Evolutionary conservation across 1,140 invertebrate species (phyloP).

Genomic region (Drosophila ironensis): DNA sequence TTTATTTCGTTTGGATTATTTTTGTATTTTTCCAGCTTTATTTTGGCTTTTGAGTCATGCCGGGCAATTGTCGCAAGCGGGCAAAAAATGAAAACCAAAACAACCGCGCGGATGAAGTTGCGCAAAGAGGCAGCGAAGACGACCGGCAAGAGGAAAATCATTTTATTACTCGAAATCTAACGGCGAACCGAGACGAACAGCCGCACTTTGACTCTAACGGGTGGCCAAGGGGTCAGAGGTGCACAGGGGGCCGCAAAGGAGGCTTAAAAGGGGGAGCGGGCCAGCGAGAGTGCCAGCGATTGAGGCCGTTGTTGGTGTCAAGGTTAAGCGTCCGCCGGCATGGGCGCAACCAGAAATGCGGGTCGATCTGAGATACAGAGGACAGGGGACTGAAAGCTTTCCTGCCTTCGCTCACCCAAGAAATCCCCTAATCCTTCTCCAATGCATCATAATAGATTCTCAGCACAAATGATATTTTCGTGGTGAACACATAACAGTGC

Average conservation of each 20-base stretch:
- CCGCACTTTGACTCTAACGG: conserved; percentile 63
- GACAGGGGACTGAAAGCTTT: neutral
- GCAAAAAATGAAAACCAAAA: conserved; percentile 23
- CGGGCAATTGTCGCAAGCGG: conserved; percentile 55
- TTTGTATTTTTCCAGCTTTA: conserved; percentile 5
- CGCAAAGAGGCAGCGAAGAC: conserved; percentile 36
- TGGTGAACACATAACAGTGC: conserved; percentile 41
- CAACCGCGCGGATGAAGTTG: too few relatives aligned
- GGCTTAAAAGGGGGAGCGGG: neutral
- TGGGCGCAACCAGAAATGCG: conserved; percentile 64
- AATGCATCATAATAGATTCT: conserved; percentile 68
- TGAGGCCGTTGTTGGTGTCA: conserved; percentile 49
- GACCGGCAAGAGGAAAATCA: conserved; percentile 6
- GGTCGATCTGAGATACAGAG: conserved; percentile 42
- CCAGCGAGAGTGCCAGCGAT: conserved; percentile 7
- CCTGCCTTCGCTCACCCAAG: too few relatives aligned
- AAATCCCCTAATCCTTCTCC: too few relatives aligned
- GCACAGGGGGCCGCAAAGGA: neutral
- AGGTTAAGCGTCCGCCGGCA: conserved; percentile 67
- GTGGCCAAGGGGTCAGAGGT: too few relatives aligned
- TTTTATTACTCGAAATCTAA: conserved; percentile 68
- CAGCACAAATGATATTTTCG: conserved; percentile 59
- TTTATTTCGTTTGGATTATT: conserved; percentile 60
- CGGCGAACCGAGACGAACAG: conserved; percentile 40
- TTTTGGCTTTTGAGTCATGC: conserved; percentile 58